A percentile compares a stretch with the other conserved stretches of the same genome.
phyloP scores from a whole-genome alignment of 2,113 vertebrate genomes.

The Paracanthobrama guichenoti region DNA sequence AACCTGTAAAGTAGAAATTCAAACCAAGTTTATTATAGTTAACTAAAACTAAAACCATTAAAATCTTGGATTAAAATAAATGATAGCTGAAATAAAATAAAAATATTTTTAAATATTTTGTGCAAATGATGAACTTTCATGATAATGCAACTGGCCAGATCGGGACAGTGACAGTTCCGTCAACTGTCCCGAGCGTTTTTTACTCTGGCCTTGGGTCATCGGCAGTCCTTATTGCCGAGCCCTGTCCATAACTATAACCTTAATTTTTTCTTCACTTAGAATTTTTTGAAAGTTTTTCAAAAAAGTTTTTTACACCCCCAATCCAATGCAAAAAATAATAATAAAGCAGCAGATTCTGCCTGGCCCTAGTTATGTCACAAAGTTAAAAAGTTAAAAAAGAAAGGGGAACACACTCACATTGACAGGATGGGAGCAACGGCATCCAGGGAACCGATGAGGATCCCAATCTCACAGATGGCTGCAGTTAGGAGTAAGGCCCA shows the following conservation, averaged over 20 bases:
- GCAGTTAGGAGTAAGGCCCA: constrained; percentile 93
- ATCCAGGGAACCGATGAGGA: constrained; percentile 93
- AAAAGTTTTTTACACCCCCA: too few species aligned
- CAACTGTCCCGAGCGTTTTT: too few species aligned
- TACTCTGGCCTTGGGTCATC: too few species aligned
- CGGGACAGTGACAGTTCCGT: too few species aligned
- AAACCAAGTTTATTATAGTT: neutral
- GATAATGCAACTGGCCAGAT: too few species aligned
- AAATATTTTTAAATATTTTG: too few species aligned
- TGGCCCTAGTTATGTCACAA: neutral
- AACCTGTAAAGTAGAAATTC: constrained; percentile 76
- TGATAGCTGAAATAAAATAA: neutral
- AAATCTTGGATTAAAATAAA: neutral
- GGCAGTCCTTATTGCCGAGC: too few species aligned
- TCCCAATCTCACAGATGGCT: constrained; percentile 92
- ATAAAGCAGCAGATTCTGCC: neutral
- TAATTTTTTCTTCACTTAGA: too few species aligned
- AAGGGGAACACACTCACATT: constrained; percentile 76
- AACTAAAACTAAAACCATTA: neutral
- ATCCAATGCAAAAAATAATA: too few species aligned
- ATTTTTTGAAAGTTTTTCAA: too few species aligned
- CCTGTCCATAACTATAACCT: too few species aligned
- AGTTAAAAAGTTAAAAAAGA: neutral
- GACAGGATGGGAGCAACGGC: constrained; percentile 94
- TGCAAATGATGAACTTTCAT: too few species aligned